Percentiles rank a stretch among this genome's conserved stretches.
phyloP scores from a whole-genome alignment of 2,888 invertebrate species.

The Parnassius apollo region DNA sequence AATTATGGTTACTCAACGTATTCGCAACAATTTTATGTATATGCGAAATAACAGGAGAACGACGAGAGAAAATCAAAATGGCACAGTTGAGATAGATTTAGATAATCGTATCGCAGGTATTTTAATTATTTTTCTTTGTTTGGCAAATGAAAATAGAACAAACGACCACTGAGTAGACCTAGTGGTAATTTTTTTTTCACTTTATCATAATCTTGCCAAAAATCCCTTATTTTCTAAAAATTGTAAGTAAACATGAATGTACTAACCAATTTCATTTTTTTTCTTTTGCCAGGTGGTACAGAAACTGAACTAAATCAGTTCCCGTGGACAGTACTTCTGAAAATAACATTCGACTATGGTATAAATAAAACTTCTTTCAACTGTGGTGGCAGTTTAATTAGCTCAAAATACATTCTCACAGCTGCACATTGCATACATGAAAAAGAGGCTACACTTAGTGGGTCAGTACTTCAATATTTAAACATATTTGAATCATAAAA shows the following conservation, averaged over 20 bases:
- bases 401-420: slow-evolving; percentile 59
- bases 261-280: background rate
- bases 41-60: slow-evolving; percentile 21
- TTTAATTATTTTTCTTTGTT: background rate
- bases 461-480: slow-evolving; percentile 41
- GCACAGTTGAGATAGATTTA: slow-evolving; percentile 35
- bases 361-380: slow-evolving; percentile 44
- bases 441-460: slow-evolving; percentile 41
- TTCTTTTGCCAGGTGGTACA: slow-evolving; percentile 51
- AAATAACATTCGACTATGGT: slow-evolving; percentile 53
- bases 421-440: slow-evolving; percentile 67
- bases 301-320: slow-evolving; percentile 64
- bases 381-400: slow-evolving; percentile 70
- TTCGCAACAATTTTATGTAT: slow-evolving; percentile 24
- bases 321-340: slow-evolving; percentile 66
- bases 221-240: background rate
- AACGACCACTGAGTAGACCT: no score
- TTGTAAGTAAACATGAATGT: background rate
- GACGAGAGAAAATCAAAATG: slow-evolving; percentile 30
- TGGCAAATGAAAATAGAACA: no score
- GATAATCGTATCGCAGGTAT: slow-evolving; percentile 50
- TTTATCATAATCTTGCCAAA: no score
- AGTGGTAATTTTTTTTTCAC: no score
- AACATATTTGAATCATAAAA: no score
- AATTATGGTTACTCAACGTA: slow-evolving; percentile 33